phyloP scores from a whole-genome alignment of 2,888 invertebrate species.

The Trachelus tabidus region DNA sequence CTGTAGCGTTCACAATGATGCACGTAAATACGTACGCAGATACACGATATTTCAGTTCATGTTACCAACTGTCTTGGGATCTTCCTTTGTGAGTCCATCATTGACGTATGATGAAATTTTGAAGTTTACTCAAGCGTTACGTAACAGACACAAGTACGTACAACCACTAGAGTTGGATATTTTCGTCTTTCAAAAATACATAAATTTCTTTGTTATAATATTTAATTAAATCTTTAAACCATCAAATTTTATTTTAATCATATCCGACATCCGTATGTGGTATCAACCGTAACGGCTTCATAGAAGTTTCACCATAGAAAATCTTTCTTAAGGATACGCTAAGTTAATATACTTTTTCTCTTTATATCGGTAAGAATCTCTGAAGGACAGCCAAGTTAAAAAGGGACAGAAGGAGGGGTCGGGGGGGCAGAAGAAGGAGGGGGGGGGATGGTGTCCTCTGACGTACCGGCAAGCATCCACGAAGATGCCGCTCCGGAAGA shows the following conservation, averaged over 20 bases:
- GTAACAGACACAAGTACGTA: neutral
- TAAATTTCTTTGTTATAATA: neutral
- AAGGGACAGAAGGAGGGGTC: too few relatives aligned
- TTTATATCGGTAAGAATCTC: neutral
- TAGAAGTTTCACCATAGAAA: neutral
- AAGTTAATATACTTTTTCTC: neutral
- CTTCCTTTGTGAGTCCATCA: neutral
- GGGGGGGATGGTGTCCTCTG: neutral
- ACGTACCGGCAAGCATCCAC: neutral
- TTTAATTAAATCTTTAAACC: neutral
- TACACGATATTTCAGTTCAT: too few relatives aligned
- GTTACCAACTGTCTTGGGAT: too few relatives aligned
- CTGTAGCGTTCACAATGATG: too few relatives aligned
- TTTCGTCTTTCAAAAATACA: neutral
- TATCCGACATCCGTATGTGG: neutral
- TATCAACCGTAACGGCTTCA: neutral
- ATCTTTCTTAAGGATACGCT: neutral
- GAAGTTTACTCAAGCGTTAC: neutral
- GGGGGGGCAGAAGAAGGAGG: too few relatives aligned
- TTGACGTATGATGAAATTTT: neutral
- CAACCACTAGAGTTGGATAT: neutral
- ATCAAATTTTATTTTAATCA: neutral
- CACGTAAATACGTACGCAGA: too few relatives aligned
- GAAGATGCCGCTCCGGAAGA: neutral
- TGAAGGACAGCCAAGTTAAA: neutral